Base-by-base conservation (phyloP, 2,113 vertebrate species). In the Amphiprion ocellaris region DNA sequence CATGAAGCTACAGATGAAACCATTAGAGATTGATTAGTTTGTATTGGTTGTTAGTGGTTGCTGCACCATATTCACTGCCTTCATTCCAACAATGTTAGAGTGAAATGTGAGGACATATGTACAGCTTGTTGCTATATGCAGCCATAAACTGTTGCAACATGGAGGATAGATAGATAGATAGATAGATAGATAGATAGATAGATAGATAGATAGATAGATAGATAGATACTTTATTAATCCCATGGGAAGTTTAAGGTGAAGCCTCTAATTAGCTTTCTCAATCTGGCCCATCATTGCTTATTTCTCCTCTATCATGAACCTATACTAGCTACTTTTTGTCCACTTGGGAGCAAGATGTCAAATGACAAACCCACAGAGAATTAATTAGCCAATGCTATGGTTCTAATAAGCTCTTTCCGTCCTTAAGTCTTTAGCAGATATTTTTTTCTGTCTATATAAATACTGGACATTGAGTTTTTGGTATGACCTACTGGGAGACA, bases 191-290 rank as follows among this genome's bases (percentile, higher is more conserved):
- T 21, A 21, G 21, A 21, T 21, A 21, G 21, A 21, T 21, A 21
- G 21, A 21, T 21, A 21, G 21, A 21, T 21, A 21, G 21, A 21
- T 21, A 21, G 21, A 21, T 21, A 21, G 21, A 21, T 21, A 21
- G 21, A 21, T 21, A 21, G 21, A 21, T 21, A 21, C 21, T 21
- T 21, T 21, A 21, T 21, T 21, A 21, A 21, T 21, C 1, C 1
- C 21, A 21, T 21, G 21, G 21, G 21, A 21, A 21, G 21, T 21
- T 21, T 21, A 21, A 24, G 65, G 19, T 10, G 5, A 30, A 70
- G 23, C 33, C 24, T 69, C 17, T 60, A 73, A 78, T 80, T 76
- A 39, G 4, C 17, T 64, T 52, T 59, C 58, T n/a, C 23, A 23
- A 7, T 41, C 14, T 15, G 28, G 1, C 12, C 9, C 23, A 5